phyloP scores from a whole-genome alignment of 2,113 vertebrate genomes.

The Syngnathus scovelli region DNA sequence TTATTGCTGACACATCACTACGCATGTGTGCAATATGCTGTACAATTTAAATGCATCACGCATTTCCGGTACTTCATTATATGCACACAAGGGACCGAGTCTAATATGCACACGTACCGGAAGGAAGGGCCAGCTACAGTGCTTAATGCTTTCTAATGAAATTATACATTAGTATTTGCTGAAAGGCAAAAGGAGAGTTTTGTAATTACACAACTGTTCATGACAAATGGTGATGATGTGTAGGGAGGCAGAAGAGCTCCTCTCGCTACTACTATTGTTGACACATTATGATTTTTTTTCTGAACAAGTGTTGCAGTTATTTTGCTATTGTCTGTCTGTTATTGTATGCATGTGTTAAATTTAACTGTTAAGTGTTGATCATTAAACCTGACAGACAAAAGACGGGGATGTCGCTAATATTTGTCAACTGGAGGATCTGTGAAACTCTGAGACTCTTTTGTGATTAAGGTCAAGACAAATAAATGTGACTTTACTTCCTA shows the following conservation, averaged over 20 bases:
- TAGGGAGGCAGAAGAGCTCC: background rate
- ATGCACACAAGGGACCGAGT: slow-evolving; percentile 12
- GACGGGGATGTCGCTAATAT: too few relatives aligned
- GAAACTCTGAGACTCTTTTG: too few relatives aligned
- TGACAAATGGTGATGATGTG: slow-evolving; percentile 38
- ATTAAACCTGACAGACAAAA: background rate
- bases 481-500: too few relatives aligned
- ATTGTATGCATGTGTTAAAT: background rate
- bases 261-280: background rate
- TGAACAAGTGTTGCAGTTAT: background rate
- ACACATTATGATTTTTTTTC: background rate
- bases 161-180: slow-evolving; percentile 46
- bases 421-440: too few relatives aligned
- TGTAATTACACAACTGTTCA: slow-evolving; percentile 46
- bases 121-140: slow-evolving; percentile 19
- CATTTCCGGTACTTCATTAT: slow-evolving; percentile 14
- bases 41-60: slow-evolving; percentile 12
- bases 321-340: background rate
- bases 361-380: background rate
- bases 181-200: slow-evolving; percentile 31
- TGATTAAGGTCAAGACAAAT: too few relatives aligned
- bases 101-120: slow-evolving; percentile 13
- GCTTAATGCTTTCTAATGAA: slow-evolving; percentile 38
- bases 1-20: slow-evolving; percentile 40
- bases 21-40: slow-evolving; percentile 23